Percentiles rank a stretch among this genome's conserved stretches.
Conservation (phyloP, 2,797 vertebrate genomes). For the Tragopan temminckii region DNA sequence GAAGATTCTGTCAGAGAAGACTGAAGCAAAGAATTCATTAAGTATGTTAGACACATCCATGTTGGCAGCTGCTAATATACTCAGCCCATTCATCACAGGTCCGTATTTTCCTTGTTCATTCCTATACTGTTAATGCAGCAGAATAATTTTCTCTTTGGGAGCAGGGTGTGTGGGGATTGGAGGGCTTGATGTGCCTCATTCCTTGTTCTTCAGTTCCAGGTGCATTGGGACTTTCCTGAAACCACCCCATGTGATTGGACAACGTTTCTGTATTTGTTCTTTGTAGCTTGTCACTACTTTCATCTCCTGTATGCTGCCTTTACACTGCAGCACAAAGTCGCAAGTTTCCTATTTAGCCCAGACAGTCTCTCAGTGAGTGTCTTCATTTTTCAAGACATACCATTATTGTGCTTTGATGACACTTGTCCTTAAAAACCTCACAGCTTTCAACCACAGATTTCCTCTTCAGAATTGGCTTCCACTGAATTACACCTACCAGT, state of each 20-base stretch:
- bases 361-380: neutral
- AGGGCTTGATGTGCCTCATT: neutral
- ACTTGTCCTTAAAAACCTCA: neutral
- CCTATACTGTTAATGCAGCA: neutral
- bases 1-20: neutral
- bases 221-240: neutral
- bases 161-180: fast-evolving
- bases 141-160: neutral
- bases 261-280: neutral
- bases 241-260: fast-evolving
- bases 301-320: neutral
- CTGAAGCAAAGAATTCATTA: neutral
- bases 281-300: neutral
- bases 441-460: neutral
- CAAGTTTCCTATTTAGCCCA: neutral
- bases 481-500: neutral
- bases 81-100: neutral
- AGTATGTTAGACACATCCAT: neutral
- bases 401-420: neutral
- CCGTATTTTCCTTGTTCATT: neutral
- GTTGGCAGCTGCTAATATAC: neutral
- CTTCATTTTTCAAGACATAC: neutral
- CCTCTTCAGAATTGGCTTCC: neutral
- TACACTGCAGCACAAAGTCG: neutral
- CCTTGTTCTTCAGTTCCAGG: neutral